phyloP scores from a whole-genome alignment of 2,113 vertebrate species.

The Mesitornis unicolor region DNA sequence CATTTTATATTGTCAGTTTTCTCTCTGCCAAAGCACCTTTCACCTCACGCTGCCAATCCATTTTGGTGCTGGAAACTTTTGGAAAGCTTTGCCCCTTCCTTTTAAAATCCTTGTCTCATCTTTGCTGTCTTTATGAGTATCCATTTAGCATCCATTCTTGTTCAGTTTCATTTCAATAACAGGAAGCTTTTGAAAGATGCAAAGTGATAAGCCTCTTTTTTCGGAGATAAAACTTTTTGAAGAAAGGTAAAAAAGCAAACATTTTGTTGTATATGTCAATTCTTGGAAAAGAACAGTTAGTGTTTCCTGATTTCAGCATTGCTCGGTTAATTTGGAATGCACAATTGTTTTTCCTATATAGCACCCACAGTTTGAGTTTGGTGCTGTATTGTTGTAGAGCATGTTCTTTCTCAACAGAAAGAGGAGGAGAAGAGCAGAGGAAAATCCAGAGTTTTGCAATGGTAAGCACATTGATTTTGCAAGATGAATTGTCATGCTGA shows the following conservation, averaged over 20 bases:
- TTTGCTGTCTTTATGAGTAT: background rate
- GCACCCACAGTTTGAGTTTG: background rate
- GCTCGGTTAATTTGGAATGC: background rate
- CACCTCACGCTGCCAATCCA: background rate
- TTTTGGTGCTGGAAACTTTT: background rate
- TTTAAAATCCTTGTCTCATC: background rate
- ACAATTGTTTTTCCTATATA: background rate
- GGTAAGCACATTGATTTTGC: background rate
- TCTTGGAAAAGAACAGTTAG: background rate
- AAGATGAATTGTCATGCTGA: background rate
- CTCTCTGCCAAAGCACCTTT: background rate
- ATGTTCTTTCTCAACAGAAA: background rate
- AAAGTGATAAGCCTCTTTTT: background rate
- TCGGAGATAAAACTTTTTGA: background rate
- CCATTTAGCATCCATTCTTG: background rate
- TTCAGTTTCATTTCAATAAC: background rate
- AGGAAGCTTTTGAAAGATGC: background rate
- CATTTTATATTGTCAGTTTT: slow-evolving; percentile 7
- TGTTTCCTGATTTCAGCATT: background rate
- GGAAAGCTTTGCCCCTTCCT: background rate
- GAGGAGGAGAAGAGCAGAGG: background rate
- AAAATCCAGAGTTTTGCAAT: background rate
- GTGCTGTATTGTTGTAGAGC: background rate
- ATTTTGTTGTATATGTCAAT: background rate
- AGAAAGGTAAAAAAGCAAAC: background rate